Base-by-base conservation (phyloP, 1,140 invertebrate genomes). In the Mycetomoellerius zeteki region DNA sequence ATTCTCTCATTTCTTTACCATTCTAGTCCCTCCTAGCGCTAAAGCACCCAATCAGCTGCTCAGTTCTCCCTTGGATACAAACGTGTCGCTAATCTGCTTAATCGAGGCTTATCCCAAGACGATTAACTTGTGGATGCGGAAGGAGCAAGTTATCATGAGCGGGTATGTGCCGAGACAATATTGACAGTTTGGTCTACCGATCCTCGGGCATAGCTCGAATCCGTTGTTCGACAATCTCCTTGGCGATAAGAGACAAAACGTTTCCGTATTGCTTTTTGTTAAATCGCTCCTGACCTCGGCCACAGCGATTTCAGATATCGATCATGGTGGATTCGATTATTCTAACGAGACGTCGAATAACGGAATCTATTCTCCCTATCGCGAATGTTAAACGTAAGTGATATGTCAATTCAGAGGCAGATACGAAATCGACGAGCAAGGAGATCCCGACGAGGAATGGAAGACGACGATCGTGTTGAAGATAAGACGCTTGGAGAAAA, bases 71-170 rank as follows among this genome's bases (percentile, higher is more conserved):
- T 85, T 96, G 69, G 95, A 95, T 72, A 96, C 95, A 33, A 93
- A 96, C 87, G 96, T 96, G 14, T 93, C 94, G 43, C 90, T 96
- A 37, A 95, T 95, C 75, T 97, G 96, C 90, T 86, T 95, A 72
- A 95, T 97, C 19, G 96, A 96, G 58, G 96, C 96, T n/a, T 96
- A 95, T 84, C 96, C 96, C 50, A 96, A 95, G 85, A 96, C 96
- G 85, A 95, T 96, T 81, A 96, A 96, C 92, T 94, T 96, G 88
- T 97, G 96, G 96, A 94, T 94, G 24, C 95, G 95, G 69, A 93
- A 94, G 27, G 94, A 93, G 2, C 93, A 95, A 91, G 95, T 96
- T 77, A 94, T 96, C 33, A 93, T 95, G 87, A 94, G 93, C 80
- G 95, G 94, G 96, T 96, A 93, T 86, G 95, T 95, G 21, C 27